Conservation (phyloP, 1,140 invertebrate species). For the Fopius arisanus region DNA sequence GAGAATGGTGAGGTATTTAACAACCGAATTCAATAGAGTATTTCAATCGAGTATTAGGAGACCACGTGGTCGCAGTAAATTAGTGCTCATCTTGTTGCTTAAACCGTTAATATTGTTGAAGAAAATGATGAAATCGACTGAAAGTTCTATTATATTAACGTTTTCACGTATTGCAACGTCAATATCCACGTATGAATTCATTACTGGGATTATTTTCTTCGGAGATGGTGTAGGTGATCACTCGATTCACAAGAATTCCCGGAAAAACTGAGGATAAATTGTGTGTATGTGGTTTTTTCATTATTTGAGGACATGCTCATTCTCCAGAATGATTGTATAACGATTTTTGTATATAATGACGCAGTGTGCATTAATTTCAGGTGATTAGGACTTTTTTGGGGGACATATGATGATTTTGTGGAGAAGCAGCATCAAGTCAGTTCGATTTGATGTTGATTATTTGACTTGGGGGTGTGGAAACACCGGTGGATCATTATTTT, state of each 20-base stretch:
- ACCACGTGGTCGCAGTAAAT: neutral
- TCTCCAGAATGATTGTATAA: neutral
- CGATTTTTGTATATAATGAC: neutral
- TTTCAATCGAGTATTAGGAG: slow-evolving; percentile 24
- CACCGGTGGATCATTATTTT: neutral
- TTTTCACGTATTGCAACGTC: neutral
- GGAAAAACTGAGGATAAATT: neutral
- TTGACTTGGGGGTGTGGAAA: neutral
- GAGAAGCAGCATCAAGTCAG: neutral
- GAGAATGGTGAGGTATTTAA: neutral
- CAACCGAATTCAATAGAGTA: slow-evolving; percentile 25
- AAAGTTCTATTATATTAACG: slow-evolving; percentile 7
- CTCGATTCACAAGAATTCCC: too few relatives aligned
- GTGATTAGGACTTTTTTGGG: neutral
- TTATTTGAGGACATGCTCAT: neutral
- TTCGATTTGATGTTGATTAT: neutral
- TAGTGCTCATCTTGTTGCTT: slow-evolving; percentile 28
- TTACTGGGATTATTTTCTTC: neutral
- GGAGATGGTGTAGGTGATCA: neutral
- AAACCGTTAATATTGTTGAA: slow-evolving; percentile 25
- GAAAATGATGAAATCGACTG: slow-evolving; percentile 8
- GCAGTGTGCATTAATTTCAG: neutral
- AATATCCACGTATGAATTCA: neutral
- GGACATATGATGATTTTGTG: too few relatives aligned
- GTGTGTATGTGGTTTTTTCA: neutral